These are phyloP conservation scores for Torymus aiolomorphi DNA, from an alignment of 2,888 invertebrate species.

Conservation along the genomic window DNA sequence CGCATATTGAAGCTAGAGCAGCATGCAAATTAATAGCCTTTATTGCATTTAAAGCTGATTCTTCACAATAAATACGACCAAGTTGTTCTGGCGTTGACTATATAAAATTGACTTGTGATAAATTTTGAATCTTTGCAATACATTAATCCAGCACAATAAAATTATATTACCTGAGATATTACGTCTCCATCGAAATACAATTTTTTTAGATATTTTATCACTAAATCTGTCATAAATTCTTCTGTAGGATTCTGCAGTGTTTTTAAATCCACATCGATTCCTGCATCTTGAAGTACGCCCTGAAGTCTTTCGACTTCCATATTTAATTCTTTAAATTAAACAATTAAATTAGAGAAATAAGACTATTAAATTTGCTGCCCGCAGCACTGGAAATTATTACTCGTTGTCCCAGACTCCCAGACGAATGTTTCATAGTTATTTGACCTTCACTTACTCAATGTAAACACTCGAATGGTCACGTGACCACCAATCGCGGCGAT, in stretches of 20 bases:
- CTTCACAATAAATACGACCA: slow-evolving; percentile 9
- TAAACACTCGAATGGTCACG: no score
- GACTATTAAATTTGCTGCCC: no score
- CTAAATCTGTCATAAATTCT: slow-evolving; percentile 63
- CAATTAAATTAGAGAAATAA: no score
- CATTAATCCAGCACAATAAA: neutral
- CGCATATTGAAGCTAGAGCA: slow-evolving; percentile 60
- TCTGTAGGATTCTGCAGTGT: slow-evolving; percentile 66
- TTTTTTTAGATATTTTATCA: slow-evolving; percentile 61
- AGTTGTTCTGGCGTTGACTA: slow-evolving; percentile 64
- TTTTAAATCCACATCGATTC: slow-evolving; percentile 61
- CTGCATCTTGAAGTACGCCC: slow-evolving; percentile 57
- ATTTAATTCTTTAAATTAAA: neutral
- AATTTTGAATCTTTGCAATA: slow-evolving; percentile 10
- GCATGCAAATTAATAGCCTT: slow-evolving; percentile 63
- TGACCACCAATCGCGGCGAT: no score
- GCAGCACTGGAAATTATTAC: no score
- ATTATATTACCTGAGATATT: slow-evolving; percentile 59
- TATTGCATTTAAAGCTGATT: slow-evolving; percentile 55
- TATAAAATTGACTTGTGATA: neutral
- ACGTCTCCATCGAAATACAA: slow-evolving; percentile 60
- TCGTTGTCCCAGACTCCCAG: no score
- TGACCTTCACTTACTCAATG: no score
- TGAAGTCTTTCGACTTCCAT: slow-evolving; percentile 14
- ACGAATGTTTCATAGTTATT: no score